Conservation (phyloP, 2,113 vertebrate species). For the Hydropotes inermis region DNA sequence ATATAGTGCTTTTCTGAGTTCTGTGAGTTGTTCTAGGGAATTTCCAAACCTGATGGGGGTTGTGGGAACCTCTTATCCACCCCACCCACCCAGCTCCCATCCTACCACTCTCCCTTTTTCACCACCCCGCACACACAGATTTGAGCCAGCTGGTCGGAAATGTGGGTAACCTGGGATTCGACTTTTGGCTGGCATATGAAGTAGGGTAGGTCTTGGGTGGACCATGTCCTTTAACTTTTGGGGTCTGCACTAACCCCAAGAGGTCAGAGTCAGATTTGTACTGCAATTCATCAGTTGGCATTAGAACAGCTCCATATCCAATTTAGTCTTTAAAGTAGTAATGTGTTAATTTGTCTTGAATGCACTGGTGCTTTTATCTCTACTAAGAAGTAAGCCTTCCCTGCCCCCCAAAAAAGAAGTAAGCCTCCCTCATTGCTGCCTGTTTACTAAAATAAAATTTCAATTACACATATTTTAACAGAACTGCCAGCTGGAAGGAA, state of each 20-base stretch:
- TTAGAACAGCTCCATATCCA: background rate
- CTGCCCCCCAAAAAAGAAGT: background rate
- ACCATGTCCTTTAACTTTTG: background rate
- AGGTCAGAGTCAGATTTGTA: background rate
- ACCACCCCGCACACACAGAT: background rate
- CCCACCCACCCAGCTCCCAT: background rate
- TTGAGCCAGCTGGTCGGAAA: background rate
- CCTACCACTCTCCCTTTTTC: background rate
- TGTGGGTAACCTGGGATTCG: background rate
- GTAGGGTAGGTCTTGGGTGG: background rate
- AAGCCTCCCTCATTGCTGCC: background rate
- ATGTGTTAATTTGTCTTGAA: background rate
- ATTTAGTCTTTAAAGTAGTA: background rate
- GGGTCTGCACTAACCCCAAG: background rate
- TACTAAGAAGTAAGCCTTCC: background rate
- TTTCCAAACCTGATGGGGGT: background rate
- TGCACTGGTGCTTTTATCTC: background rate
- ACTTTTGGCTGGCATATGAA: background rate
- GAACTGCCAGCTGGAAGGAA: background rate
- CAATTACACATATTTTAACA: conserved; percentile 16
- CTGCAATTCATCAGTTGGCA: background rate
- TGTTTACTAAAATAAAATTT: conserved; percentile 14
- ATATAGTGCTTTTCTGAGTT: background rate
- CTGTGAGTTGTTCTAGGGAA: background rate
- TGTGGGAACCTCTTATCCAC: background rate